Percentiles rank a stretch among this genome's conserved stretches.
These are phyloP conservation scores for Anarhynchus alexandrinus DNA, from an alignment of 2,113 vertebrate genomes.

Conservation along the genomic window DNA sequence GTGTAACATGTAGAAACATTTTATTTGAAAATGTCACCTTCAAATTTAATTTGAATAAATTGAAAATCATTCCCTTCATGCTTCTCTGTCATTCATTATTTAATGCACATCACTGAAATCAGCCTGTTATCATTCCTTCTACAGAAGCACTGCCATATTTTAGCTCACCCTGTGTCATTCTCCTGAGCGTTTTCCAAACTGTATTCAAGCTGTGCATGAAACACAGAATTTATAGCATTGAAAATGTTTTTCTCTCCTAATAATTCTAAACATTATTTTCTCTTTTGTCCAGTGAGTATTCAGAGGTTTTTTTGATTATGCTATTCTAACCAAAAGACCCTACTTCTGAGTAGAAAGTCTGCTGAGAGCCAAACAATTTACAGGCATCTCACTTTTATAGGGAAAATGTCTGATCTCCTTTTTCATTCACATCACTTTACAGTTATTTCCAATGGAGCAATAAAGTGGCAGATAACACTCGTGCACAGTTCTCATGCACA, in stretches of 20 bases:
- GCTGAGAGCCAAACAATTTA: background rate
- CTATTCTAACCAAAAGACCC: background rate
- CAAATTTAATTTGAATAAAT: background rate
- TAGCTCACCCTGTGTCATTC: background rate
- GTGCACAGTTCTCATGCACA: background rate
- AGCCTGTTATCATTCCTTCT: background rate
- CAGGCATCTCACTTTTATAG: background rate
- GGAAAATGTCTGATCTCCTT: background rate
- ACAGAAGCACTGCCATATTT: background rate
- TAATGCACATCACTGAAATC: background rate
- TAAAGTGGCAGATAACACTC: background rate
- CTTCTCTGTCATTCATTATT: background rate
- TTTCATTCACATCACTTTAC: background rate
- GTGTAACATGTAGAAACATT: background rate
- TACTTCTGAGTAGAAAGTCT: background rate
- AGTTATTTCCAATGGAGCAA: background rate
- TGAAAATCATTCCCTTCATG: background rate
- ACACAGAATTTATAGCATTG: background rate
- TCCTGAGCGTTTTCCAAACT: background rate
- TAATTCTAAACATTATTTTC: background rate
- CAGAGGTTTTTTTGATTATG: background rate
- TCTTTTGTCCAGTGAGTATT: background rate
- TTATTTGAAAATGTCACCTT: background rate
- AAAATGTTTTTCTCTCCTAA: background rate
- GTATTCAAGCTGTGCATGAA: background rate